These are phyloP conservation scores for Alethe diademata DNA, from an alignment of 2,113 vertebrate species.

Conservation along the genomic window DNA sequence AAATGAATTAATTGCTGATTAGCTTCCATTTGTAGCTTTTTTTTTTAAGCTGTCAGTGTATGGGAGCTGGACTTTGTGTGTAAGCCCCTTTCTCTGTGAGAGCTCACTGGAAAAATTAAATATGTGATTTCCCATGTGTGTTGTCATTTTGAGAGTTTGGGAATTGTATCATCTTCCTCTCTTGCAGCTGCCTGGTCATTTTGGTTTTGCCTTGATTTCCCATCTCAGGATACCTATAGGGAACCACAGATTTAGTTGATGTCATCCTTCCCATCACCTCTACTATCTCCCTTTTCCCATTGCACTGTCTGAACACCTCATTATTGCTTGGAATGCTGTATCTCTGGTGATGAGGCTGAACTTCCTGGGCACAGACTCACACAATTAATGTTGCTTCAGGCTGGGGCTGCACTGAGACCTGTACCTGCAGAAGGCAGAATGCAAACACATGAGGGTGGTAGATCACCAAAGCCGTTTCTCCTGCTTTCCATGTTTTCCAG, in stretches of 20 bases:
- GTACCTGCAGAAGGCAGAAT: background rate
- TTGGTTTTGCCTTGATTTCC: background rate
- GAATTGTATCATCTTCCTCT: background rate
- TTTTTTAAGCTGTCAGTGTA: background rate
- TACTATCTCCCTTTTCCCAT: background rate
- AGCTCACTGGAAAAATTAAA: background rate
- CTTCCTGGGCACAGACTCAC: background rate
- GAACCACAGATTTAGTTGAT: background rate
- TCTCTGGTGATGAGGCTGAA: background rate
- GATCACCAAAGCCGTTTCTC: background rate
- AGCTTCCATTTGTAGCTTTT: background rate
- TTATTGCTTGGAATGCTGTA: background rate
- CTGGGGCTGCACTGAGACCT: background rate
- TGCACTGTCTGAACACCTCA: background rate
- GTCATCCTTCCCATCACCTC: background rate
- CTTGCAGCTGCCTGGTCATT: background rate
- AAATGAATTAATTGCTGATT: background rate
- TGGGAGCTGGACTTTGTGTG: background rate
- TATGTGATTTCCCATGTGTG: background rate
- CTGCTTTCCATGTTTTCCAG: background rate
- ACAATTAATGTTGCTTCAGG: background rate
- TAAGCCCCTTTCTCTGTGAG: background rate
- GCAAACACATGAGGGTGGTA: background rate
- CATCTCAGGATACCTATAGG: background rate
- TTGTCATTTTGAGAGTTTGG: background rate